Conservation (phyloP, 2,888 invertebrate species). For the Crossocerus cetratus region DNA sequence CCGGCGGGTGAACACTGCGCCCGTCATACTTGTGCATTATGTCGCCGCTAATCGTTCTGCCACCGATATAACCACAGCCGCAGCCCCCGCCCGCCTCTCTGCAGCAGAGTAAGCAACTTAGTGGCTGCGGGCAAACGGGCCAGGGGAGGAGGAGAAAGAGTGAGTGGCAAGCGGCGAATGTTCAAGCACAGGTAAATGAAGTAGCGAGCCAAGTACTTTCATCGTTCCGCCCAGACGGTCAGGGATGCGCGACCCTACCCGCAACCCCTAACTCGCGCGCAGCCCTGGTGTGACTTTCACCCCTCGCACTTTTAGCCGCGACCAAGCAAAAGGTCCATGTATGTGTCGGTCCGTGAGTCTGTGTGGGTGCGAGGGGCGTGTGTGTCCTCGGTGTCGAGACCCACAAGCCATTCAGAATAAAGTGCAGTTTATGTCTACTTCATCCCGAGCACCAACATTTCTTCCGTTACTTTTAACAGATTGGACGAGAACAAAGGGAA, state of each 20-base stretch:
- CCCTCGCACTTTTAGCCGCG: background rate
- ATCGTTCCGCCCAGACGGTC: slow-evolving; percentile 22
- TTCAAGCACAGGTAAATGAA: slow-evolving; percentile 33
- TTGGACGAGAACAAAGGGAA: slow-evolving; percentile 4
- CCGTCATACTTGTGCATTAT: too few relatives aligned
- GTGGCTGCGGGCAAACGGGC: too few relatives aligned
- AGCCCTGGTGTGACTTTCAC: slow-evolving; percentile 2
- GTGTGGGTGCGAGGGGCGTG: too few relatives aligned
- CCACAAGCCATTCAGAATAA: background rate
- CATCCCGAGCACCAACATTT: slow-evolving; percentile 1
- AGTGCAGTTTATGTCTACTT: slow-evolving; percentile 6
- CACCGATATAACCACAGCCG: too few relatives aligned
- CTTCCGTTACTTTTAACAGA: slow-evolving; percentile 6
- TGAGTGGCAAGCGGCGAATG: slow-evolving; percentile 44
- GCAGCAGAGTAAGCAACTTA: too few relatives aligned
- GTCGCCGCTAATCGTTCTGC: too few relatives aligned
- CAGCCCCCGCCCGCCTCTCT: too few relatives aligned
- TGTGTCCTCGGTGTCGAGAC: background rate
- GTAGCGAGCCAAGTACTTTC: slow-evolving; percentile 31
- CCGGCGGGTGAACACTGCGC: too few relatives aligned
- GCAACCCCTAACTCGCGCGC: background rate
- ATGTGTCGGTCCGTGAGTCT: too few relatives aligned
- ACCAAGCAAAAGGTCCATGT: background rate
- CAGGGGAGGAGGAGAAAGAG: too few relatives aligned
- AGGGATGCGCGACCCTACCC: slow-evolving; percentile 2